Conservation (phyloP, 2,888 invertebrate species). For the Drosophila antonietae region DNA sequence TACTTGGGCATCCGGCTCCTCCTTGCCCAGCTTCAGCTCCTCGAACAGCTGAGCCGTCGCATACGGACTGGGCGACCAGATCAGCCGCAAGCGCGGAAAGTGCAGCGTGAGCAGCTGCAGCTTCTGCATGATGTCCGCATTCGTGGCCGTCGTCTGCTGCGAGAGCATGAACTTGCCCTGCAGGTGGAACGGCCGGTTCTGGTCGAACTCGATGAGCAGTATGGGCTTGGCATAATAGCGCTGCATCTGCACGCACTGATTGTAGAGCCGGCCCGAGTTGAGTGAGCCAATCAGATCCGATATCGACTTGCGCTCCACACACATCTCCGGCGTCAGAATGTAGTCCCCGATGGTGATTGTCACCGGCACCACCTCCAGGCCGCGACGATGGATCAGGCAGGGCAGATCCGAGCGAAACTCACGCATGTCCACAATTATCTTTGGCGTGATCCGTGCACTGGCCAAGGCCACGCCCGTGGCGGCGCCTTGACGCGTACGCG, state of each 20-base stretch:
- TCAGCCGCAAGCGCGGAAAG: conserved; percentile 95
- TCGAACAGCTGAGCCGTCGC: conserved; percentile 98
- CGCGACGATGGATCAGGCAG: conserved; percentile 95
- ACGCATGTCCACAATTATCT: conserved; percentile 96
- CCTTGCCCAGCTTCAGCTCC: conserved; percentile 95
- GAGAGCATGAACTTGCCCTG: conserved; percentile 94
- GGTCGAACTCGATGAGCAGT: conserved; percentile 97
- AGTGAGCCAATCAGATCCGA: conserved; percentile 98
- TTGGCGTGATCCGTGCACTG: conserved; percentile 77
- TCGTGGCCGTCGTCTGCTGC: conserved; percentile 88
- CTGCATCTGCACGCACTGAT: conserved; percentile 97
- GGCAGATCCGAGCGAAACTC: conserved; percentile 99
- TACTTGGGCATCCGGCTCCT: conserved; percentile 90
- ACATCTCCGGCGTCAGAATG: conserved; percentile 97
- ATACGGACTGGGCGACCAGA: conserved; percentile 98
- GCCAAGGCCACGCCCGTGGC: conserved; percentile 56
- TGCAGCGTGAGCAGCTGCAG: conserved; percentile 96
- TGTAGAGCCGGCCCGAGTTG: conserved; percentile 96
- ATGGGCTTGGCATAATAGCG: conserved; percentile 94
- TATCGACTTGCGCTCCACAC: conserved; percentile 98
- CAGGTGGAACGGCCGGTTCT: conserved; percentile 95
- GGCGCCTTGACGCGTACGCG: conserved; percentile 87
- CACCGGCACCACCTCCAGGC: conserved; percentile 95
- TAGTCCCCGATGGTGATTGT: conserved; percentile 98
- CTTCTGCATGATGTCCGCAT: conserved; percentile 92